Percentiles rank a stretch among this genome's conserved stretches.
These are phyloP conservation scores for Sciaenops ocellatus DNA, from an alignment of 2,797 vertebrate genomes.

Conservation along the genomic window DNA sequence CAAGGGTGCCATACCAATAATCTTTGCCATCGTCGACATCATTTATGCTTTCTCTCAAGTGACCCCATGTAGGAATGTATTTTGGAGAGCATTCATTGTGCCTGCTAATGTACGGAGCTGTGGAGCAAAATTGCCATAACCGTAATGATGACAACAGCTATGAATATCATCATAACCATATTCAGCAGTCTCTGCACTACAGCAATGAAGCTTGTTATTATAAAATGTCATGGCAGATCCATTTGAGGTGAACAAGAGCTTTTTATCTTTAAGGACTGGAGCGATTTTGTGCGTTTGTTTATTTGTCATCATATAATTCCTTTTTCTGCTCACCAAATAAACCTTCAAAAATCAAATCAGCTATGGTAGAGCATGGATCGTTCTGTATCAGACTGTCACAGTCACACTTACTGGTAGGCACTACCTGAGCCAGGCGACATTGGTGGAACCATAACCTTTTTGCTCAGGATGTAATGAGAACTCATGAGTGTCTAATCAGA, in stretches of 20 bases:
- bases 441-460: conserved; percentile 71
- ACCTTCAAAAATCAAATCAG: conserved; percentile 65
- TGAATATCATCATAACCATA: conserved; percentile 78
- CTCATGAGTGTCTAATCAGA: conserved; percentile 84
- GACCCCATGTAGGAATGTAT: conserved; percentile 62
- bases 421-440: conserved; percentile 64
- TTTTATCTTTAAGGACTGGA: conserved; percentile 61
- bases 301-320: conserved; percentile 52
- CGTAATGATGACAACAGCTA: conserved; percentile 74
- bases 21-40: conserved; percentile 76
- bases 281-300: conserved; percentile 47
- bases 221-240: conserved; percentile 64
- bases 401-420: conserved; percentile 40
- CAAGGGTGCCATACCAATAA: conserved; percentile 66
- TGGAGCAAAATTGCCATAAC: conserved; percentile 69
- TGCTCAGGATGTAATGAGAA: conserved; percentile 78
- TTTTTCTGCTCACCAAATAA: conserved; percentile 52
- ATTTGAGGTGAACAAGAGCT: conserved; percentile 71
- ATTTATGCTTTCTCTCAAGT: conserved; percentile 70
- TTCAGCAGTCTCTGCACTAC: conserved; percentile 55
- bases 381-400: conserved; percentile 13
- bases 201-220: conserved; percentile 65
- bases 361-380: conserved; percentile 29
- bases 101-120: conserved; percentile 66
- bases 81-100: conserved; percentile 64